Base-by-base conservation (phyloP, 2,888 invertebrate species). In the Noctua fimbriata region DNA sequence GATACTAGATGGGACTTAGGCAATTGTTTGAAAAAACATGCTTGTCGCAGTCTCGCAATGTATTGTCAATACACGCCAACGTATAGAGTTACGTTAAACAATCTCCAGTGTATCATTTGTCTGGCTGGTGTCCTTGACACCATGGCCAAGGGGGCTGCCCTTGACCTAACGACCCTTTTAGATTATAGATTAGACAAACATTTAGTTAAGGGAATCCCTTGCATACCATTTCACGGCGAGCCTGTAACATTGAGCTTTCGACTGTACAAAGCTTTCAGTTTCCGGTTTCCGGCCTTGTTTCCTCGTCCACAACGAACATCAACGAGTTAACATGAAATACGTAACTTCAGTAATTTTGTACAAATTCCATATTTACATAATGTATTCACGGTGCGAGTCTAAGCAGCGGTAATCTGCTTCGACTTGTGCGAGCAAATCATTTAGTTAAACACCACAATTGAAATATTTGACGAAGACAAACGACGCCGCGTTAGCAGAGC, bases 401-500 rank as follows among this genome's bases (percentile, higher is more conserved):
- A 44, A 74, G 52, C 24, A 44, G 9, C 12, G 55, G 63, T 69
- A 49, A 77, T 84, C 58, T 70, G 41, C 44, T 52, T 52, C 49
- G 58, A 16, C 47, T 55, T 49, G 55, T 69, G 67, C 52, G 47
- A 69, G 58, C 49, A 44, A 77, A 69, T 58, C 47, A 55, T 67
- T 75, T 47, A 67, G 41, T 49, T 75, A 49, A 58, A 79, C 52
- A 47, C 58, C 12, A 47, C 71, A 72, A 71, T 52, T 55, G n/a
- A 60, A 83, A n/a, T 41, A 52, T 81, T 63, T 69, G 47, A 69
- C 55, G n/a, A 63, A 63, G 69, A 72, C 28, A 55, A 36, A 58
- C 36, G 72, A 58, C 28, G 60, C 36, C 1, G 14, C 10, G 69
- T 74, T 52, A 44, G 41, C 28, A 24, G 70, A 52, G 71, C 28